A percentile compares a stretch with the other conserved stretches of the same genome.
phyloP scores from a whole-genome alignment of 2,888 invertebrate species.

The Xiphydria camelus region DNA sequence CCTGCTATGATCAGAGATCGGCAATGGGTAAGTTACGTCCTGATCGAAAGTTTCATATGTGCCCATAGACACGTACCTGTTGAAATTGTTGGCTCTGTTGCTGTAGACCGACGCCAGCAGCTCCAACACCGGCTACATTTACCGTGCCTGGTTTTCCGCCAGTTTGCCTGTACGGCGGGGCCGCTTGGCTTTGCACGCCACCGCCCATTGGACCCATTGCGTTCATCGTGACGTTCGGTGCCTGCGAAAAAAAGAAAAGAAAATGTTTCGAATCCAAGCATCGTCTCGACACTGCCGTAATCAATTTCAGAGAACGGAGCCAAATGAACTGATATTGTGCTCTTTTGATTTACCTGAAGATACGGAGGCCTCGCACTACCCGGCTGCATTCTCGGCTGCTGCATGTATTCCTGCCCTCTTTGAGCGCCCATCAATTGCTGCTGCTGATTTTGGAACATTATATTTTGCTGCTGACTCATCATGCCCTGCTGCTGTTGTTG shows the following conservation, averaged over 20 bases:
- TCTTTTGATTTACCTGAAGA: constrained; percentile 62
- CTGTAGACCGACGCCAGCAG: constrained; percentile 55
- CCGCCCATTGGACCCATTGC: constrained; percentile 66
- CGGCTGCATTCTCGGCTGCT: constrained; percentile 64
- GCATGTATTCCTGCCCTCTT: constrained; percentile 64
- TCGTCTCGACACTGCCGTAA: neutral
- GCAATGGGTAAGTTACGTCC: neutral
- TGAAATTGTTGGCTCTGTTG: constrained; percentile 68
- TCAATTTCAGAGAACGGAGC: neutral
- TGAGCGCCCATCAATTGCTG: constrained; percentile 68
- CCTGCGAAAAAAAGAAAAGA: constrained; percentile 55
- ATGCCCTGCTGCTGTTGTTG: constrained; percentile 51
- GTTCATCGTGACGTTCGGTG: constrained; percentile 86
- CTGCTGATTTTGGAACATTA: constrained; percentile 58
- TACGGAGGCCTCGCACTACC: constrained; percentile 65
- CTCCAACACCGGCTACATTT: constrained; percentile 49
- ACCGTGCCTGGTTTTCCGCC: constrained; percentile 54
- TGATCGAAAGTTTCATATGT: neutral
- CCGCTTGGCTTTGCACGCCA: constrained; percentile 65
- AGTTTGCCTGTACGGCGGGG: constrained; percentile 76
- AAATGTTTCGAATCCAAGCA: neutral
- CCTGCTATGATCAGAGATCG: constrained; percentile 33
- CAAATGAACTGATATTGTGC: too few species aligned
- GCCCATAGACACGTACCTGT: constrained; percentile 52
- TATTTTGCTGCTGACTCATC: constrained; percentile 51